A percentile compares a stretch with the other conserved stretches of the same genome.
Conservation (phyloP, 2,797 vertebrate genomes). For the Alauda arvensis region DNA sequence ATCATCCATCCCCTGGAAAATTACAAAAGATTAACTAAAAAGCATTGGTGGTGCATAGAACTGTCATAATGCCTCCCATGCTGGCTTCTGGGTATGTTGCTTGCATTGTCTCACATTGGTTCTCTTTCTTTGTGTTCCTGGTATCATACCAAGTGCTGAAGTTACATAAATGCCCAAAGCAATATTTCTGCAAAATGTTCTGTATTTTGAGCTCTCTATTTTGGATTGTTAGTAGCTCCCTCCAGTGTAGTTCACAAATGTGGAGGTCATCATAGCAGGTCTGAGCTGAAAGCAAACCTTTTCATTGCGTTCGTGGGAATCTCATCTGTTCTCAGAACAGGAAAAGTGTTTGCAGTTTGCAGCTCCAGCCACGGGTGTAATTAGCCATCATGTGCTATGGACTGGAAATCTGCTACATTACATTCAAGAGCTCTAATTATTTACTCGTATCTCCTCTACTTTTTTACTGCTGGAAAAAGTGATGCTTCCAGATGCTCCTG, state of each 20-base stretch:
- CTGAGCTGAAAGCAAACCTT: constrained; percentile 1
- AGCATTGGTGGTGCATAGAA: not conserved
- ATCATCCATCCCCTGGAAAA: not conserved
- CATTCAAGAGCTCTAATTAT: constrained; percentile 33
- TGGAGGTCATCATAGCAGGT: not conserved
- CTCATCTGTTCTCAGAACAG: not conserved
- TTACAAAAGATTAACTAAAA: not conserved
- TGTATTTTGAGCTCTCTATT: not conserved
- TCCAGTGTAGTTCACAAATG: not conserved
- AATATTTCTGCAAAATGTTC: constrained; percentile 6
- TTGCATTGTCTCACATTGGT: not conserved
- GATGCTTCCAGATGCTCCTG: not conserved
- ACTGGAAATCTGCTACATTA: constrained; percentile 29
- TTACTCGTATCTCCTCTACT: not conserved
- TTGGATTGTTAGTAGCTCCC: not conserved
- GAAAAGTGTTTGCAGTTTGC: not conserved
- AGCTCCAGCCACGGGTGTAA: constrained; percentile 14
- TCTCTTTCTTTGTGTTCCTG: not conserved
- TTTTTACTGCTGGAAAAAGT: constrained; percentile 1
- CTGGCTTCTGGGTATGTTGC: not conserved
- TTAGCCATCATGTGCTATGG: constrained; percentile 20
- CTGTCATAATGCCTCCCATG: not conserved
- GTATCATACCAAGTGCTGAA: not conserved
- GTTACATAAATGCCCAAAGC: not conserved
- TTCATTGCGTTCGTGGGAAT: not conserved